Base-by-base conservation (phyloP, 1,140 invertebrate genomes). In the Camponotus floridanus region DNA sequence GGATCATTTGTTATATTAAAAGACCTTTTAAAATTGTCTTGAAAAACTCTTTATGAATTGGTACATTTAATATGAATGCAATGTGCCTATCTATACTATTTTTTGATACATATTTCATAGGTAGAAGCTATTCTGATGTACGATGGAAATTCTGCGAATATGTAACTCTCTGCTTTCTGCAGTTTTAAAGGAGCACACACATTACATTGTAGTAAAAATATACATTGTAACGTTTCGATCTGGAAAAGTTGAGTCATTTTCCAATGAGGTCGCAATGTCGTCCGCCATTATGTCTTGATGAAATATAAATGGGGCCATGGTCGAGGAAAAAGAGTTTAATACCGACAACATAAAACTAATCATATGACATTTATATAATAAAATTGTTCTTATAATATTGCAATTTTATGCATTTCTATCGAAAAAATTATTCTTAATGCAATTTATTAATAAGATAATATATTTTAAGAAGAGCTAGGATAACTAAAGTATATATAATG, bases 301-400 rank as follows among this genome's bases (percentile, higher is more conserved):
- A 74, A 74, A 74, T 74, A 57, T 74, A 36, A 74, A 74, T 21
- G 33, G 21, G 18, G 33, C 39, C 39, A 36, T 2, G 33, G 18
- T 36, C 26, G 31, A 55, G 18, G 11, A 70, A 70, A 48, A 45
- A 15, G 42, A 70, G 57, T 51, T 45, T 26, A 26, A 26, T 42
- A 42, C n/a, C 3, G 9, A 9, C 9, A 15, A 31, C 0, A 26
- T 21, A 26, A 0, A 21, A 59, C 39, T 83, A 13, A 31, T 64
- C 26, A 18, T 13, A 62, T 31, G 6, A 31, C 36, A 62, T 31
- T 36, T 26, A 33, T 64, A 15, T 33, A 64, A 64, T 13, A 18
- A 64, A 9, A 64, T 64, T 26, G 31, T 15, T 6, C 36, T 31
- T n/a, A 18, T n/a, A 59, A 59, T 59, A 21, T 9, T 59, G n/a